Evolutionary conservation across 2,113 vertebrate genomes (phyloP).

Genomic region (Machaerirhynchus nigripectus): DNA sequence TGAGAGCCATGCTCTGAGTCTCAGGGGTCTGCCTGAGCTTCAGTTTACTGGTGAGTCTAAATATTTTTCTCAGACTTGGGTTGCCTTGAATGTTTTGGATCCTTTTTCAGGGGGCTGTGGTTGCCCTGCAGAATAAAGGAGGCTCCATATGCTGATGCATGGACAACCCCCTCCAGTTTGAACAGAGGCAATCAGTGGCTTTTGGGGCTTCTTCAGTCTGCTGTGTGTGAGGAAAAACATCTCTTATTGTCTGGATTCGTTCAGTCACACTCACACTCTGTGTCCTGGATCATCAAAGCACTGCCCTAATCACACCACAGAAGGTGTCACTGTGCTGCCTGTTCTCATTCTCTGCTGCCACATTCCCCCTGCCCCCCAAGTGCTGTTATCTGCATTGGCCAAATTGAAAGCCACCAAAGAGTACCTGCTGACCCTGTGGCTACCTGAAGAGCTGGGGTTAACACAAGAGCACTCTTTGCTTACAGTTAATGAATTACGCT

Average conservation of each 20-base stretch:
- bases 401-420: background rate
- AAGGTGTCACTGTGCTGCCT: background rate
- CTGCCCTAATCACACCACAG: background rate
- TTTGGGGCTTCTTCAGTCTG: background rate
- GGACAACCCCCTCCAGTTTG: background rate
- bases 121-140: background rate
- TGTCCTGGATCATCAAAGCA: background rate
- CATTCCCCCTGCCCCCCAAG: background rate
- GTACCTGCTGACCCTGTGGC: background rate
- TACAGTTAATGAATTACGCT: background rate
- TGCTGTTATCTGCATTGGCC: background rate
- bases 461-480: background rate
- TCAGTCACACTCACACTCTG: background rate
- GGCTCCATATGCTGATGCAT: background rate
- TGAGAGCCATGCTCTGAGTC: background rate
- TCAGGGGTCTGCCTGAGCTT: background rate
- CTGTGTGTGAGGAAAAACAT: background rate
- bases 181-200: background rate
- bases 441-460: background rate
- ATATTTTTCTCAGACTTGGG: background rate
- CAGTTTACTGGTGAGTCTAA: background rate
- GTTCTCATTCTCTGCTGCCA: background rate
- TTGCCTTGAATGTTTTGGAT: background rate
- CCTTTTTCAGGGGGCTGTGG: background rate
- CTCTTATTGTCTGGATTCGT: background rate